Percentiles rank a stretch among this genome's conserved stretches.
These are phyloP conservation scores for Drosophila simulans DNA, from an alignment of 1,140 invertebrate genomes.

Conservation along the genomic window DNA sequence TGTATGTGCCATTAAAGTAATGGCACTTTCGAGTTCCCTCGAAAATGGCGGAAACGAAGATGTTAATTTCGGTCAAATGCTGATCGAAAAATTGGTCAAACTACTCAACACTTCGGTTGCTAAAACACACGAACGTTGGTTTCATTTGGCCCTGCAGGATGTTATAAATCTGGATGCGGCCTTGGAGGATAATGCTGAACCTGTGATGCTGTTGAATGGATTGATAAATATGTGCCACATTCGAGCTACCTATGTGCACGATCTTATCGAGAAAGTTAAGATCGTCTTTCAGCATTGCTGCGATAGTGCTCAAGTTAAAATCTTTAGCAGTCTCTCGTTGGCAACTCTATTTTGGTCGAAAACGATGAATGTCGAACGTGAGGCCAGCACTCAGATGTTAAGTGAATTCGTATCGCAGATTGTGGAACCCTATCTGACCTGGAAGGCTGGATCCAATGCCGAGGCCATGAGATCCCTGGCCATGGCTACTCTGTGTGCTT, in stretches of 20 bases:
- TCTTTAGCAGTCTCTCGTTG: constrained; percentile 74
- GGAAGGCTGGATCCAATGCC: constrained; percentile 92
- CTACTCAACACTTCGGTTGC: constrained; percentile 25
- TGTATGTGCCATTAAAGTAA: constrained; percentile 61
- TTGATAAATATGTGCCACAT: constrained; percentile 66
- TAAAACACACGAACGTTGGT: constrained; percentile 60
- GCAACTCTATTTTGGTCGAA: constrained; percentile 66
- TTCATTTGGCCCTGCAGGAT: constrained; percentile 52
- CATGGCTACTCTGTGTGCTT: constrained; percentile 89
- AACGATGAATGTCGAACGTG: constrained; percentile 45
- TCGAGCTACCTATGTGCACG: constrained; percentile 55
- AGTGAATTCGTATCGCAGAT: constrained; percentile 85
- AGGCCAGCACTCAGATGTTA: constrained; percentile 59
- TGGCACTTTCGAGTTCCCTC: constrained; percentile 50
- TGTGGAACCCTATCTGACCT: constrained; percentile 91
- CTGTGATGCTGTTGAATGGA: constrained; percentile 72
- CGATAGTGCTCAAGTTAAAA: constrained; percentile 71
- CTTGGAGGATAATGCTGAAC: constrained; percentile 70
- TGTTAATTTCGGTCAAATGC: not conserved
- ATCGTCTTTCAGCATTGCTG: constrained; percentile 70
- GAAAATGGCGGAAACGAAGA: constrained; percentile 1
- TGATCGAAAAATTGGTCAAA: constrained; percentile 48
- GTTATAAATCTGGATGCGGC: constrained; percentile 72
- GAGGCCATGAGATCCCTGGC: constrained; percentile 92
- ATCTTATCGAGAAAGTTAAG: constrained; percentile 61